Evolutionary conservation across 2,888 invertebrate genomes (phyloP), one percentile per base, ranked within the genome.

Genomic region (Orthosia gothica): DNA sequence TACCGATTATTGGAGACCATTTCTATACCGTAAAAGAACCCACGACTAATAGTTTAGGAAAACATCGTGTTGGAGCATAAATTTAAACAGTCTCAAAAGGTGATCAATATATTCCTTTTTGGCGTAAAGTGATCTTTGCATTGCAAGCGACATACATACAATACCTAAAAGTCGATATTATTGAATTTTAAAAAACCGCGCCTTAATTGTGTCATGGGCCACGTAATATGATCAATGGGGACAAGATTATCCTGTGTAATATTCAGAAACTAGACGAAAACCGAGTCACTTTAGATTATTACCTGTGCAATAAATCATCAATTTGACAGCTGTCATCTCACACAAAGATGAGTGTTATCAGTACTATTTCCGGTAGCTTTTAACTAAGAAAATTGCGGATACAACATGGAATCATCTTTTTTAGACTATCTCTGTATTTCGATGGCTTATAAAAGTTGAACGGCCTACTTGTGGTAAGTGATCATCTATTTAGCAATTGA

Each of bases 181-280:
- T 11, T 26, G 2, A 59, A 16, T 16, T n/a, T 13, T 72, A 59
- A 66, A 50, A 74, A 16, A 49, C 23, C 18, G 1, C 18, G 13
- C 11, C 45, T 18, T 52, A 20, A 26, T 79, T 13, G 9, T 72
- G 49, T 63, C 64, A 40, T 40, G 7, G 32, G 32, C 7, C 32
- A 32, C 7, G 32, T 32, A 32, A 32, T 40, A 52, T 79, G 79
- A 79, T 82, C 49, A 70, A 79, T 79, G 54, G 20, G 23, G 23
- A 50, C 26, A 55, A 45, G 47, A 64, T 47, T 63, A 62, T n/a
- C n/a, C n/a, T n/a, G n/a, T n/a, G n/a, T n/a, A n/a, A n/a, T n/a
- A n/a, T n/a, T n/a, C n/a, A n/a, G n/a, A n/a, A n/a, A n/a, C n/a
- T n/a, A n/a, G n/a, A n/a, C n/a, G n/a, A n/a, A n/a, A n/a, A n/a